A percentile compares a stretch with the other conserved stretches of the same genome.
phyloP scores from a whole-genome alignment of 2,113 vertebrate species.

The Typhlomys cinereus region DNA sequence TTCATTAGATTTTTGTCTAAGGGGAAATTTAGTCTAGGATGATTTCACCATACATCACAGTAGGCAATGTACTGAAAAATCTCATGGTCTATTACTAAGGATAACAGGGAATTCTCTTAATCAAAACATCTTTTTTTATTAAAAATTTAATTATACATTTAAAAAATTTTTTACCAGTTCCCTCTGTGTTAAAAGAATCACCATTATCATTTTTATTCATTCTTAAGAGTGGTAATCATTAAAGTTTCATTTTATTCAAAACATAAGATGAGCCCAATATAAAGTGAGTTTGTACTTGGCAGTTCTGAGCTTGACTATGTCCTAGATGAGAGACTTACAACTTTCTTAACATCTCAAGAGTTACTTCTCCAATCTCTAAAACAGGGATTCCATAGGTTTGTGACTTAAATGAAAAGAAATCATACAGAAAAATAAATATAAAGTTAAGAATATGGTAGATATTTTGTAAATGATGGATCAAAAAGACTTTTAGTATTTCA shows the following conservation, averaged over 20 bases:
- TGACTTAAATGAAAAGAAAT: slow-evolving; percentile 6
- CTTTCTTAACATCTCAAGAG: neutral
- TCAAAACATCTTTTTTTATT: slow-evolving; percentile 55
- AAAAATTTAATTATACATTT: too few species aligned
- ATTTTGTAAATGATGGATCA: neutral
- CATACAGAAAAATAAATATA: neutral
- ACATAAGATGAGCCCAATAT: neutral
- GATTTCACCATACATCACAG: neutral
- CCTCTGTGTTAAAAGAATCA: slow-evolving; percentile 34
- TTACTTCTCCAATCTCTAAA: neutral
- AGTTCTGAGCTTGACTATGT: neutral
- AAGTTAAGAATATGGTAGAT: neutral
- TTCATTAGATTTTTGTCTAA: slow-evolving; percentile 34
- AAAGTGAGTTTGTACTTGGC: neutral
- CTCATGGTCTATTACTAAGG: slow-evolving; percentile 40
- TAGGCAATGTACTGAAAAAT: neutral
- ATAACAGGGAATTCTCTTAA: slow-evolving; percentile 59
- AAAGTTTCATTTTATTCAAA: neutral
- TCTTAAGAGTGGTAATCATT: slow-evolving; percentile 6
- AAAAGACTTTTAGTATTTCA: neutral
- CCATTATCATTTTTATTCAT: neutral
- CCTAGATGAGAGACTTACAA: neutral
- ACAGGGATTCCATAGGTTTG: neutral
- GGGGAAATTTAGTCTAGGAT: slow-evolving; percentile 39
- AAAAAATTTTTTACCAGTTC: too few species aligned